Evolutionary conservation across 2,113 vertebrate genomes (phyloP).

Genomic region (Gulo gulo): DNA sequence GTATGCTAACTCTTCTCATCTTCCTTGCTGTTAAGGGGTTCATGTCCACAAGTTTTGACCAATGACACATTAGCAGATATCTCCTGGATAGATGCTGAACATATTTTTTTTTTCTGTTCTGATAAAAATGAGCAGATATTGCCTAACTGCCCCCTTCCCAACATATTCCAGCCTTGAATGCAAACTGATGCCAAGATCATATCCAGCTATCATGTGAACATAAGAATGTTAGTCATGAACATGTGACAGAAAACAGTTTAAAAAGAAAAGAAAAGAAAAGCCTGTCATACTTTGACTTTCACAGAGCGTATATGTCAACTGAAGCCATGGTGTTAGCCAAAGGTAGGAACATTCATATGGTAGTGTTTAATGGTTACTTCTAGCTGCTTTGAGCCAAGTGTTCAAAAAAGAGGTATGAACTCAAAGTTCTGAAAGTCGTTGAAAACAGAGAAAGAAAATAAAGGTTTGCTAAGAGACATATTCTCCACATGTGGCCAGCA

Average conservation of each 20-base stretch:
- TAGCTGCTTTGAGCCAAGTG: background rate
- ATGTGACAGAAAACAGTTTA: background rate
- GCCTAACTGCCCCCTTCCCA: background rate
- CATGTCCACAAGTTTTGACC: background rate
- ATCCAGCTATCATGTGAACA: background rate
- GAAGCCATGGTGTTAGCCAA: background rate
- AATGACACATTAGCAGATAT: background rate
- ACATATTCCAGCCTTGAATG: background rate
- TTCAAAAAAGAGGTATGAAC: slow-evolving; percentile 9
- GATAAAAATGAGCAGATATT: background rate
- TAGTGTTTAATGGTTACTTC: background rate
- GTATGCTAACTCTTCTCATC: background rate
- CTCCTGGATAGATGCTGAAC: background rate
- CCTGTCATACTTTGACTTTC: background rate
- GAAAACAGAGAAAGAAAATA: slow-evolving; percentile 32
- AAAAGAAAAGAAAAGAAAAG: background rate
- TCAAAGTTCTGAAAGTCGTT: slow-evolving; percentile 34
- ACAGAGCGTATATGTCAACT: background rate
- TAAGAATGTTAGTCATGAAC: background rate
- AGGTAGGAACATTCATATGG: background rate
- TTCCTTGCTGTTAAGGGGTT: background rate
- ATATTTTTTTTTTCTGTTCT: background rate
- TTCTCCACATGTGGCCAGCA: slow-evolving; percentile 50
- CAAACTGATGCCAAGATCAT: background rate
- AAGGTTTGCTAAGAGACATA: slow-evolving; percentile 30